Evolutionary conservation across 2,888 invertebrate genomes (phyloP).

Genomic region (Ichneumoninae sp.): DNA sequence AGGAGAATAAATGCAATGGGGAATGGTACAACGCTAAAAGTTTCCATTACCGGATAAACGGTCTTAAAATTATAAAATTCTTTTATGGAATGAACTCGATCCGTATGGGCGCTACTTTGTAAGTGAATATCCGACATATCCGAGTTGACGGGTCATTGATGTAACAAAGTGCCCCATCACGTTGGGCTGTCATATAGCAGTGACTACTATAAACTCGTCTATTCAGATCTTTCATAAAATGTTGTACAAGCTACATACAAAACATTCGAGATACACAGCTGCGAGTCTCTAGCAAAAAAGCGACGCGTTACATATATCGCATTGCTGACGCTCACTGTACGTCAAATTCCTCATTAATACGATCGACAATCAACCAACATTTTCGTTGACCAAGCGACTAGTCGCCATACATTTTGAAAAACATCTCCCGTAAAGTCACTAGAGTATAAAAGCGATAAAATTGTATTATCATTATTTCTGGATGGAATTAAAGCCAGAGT

Average conservation of each 20-base stretch:
- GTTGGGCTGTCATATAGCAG: conserved; percentile 25
- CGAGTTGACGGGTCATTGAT: conserved; percentile 10
- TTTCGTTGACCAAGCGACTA: conserved; percentile 15
- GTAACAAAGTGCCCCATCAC: neutral
- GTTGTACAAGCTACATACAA: neutral
- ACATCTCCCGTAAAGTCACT: conserved; percentile 35
- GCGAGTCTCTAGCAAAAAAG: conserved; percentile 3
- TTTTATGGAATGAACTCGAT: conserved; percentile 67
- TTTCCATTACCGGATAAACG: conserved; percentile 35
- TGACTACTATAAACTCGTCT: conserved; percentile 14
- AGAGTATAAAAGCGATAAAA: conserved; percentile 51
- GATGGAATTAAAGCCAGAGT: conserved; percentile 66
- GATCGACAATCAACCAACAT: conserved; percentile 13
- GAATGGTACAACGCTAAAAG: conserved; percentile 63
- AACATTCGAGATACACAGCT: conserved; percentile 18
- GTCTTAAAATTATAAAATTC: conserved; percentile 26
- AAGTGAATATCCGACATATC: conserved; percentile 1
- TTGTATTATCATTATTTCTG: conserved; percentile 50
- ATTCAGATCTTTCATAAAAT: conserved; percentile 21
- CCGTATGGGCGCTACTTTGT: conserved; percentile 30
- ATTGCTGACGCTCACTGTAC: conserved; percentile 8
- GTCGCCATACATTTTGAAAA: conserved; percentile 31
- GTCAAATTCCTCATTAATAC: conserved; percentile 21
- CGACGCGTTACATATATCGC: conserved; percentile 25
- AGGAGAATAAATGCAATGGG: conserved; percentile 68